Evolutionary conservation across 2,888 invertebrate species (phyloP).

Genomic region (Cephus spinipes): DNA sequence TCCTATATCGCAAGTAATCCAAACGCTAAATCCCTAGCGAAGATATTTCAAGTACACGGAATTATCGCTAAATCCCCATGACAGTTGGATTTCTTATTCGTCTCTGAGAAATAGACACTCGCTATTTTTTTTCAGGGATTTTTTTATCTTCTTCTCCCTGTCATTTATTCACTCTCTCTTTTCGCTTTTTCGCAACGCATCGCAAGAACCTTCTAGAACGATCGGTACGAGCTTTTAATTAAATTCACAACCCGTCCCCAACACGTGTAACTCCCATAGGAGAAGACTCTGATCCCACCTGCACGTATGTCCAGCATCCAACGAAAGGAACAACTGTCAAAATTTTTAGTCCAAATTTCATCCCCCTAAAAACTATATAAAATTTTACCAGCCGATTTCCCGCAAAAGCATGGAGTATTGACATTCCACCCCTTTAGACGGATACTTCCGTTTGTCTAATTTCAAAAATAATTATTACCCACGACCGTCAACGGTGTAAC

Average conservation of each 20-base stretch:
- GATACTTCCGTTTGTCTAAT: background rate
- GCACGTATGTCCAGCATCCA: background rate
- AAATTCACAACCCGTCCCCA: background rate
- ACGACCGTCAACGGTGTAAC: background rate
- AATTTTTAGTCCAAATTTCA: background rate
- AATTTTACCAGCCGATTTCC: background rate
- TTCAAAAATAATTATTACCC: background rate
- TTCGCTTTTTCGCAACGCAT: background rate
- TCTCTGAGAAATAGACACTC: background rate
- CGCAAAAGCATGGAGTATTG: background rate
- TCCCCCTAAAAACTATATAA: background rate
- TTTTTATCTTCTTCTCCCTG: background rate
- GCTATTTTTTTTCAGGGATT: background rate
- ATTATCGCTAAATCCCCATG: background rate
- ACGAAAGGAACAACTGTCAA: background rate
- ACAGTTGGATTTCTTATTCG: background rate
- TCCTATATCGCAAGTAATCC: background rate
- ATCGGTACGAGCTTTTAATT: background rate
- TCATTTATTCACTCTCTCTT: background rate
- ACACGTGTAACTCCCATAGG: background rate
- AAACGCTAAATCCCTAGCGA: background rate
- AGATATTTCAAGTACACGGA: background rate
- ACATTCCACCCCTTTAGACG: background rate
- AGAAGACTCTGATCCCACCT: background rate
- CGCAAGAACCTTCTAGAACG: background rate